Conservation (phyloP, 2,113 vertebrate species). For the Platysteira castanea region DNA sequence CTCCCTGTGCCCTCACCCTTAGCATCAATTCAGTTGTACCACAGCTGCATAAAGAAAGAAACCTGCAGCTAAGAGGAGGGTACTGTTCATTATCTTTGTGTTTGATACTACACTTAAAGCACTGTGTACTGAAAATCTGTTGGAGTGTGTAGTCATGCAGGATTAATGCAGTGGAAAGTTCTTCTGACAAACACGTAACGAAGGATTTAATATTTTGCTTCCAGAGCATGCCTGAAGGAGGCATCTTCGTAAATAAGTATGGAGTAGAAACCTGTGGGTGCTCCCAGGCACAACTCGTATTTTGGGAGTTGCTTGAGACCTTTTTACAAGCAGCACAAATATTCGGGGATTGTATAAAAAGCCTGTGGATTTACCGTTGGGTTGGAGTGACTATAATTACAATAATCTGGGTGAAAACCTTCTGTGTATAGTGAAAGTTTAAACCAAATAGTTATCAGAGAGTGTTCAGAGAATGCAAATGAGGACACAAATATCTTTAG, state of each 20-base stretch:
- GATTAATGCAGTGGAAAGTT: neutral
- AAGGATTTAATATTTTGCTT: neutral
- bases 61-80: neutral
- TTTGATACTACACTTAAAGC: neutral
- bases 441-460: neutral
- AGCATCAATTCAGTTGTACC: neutral
- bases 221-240: neutral
- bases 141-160: neutral
- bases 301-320: neutral
- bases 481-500: neutral
- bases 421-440: neutral
- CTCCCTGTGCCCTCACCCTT: rapidly evolving
- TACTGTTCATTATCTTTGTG: neutral
- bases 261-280: neutral
- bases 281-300: neutral
- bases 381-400: neutral
- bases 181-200: neutral
- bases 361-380: neutral
- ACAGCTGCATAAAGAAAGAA: neutral
- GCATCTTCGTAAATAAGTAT: neutral
- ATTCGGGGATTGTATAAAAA: neutral
- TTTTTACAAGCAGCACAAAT: neutral
- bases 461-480: neutral
- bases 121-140: neutral
- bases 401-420: neutral